A percentile compares a stretch with the other conserved stretches of the same genome.
These are phyloP conservation scores for Nesogale talazaci DNA, from an alignment of 2,113 vertebrate species.

Conservation along the genomic window DNA sequence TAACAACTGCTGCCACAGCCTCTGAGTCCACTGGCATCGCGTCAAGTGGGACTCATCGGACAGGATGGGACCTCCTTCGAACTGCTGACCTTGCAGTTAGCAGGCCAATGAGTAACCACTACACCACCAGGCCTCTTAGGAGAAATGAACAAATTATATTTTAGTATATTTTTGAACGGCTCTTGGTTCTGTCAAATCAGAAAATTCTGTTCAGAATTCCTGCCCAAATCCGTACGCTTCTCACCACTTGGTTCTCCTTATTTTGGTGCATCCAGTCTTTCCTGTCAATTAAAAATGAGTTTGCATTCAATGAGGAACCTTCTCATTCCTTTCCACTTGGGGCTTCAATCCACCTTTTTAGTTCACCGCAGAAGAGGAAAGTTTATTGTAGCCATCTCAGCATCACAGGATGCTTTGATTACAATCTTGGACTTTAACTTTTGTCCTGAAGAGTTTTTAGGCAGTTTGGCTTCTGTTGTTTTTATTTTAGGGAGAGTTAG, in stretches of 20 bases:
- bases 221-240: neutral
- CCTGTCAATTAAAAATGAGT: neutral
- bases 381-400: neutral
- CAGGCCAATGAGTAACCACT: no score
- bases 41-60: no score
- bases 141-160: constrained; percentile 1
- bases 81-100: no score
- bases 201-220: constrained; percentile 24
- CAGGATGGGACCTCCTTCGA: no score
- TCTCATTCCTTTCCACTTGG: neutral
- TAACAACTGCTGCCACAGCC: neutral
- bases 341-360: constrained; percentile 18
- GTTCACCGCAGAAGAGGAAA: neutral
- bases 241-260: neutral
- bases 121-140: no score
- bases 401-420: constrained; percentile 48
- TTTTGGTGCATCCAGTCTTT: neutral
- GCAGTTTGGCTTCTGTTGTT: constrained; percentile 55
- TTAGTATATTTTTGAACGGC: neutral
- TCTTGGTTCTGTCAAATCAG: constrained; percentile 28
- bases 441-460: constrained; percentile 53
- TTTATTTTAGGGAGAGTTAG: constrained; percentile 25
- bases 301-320: neutral
- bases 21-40: no score
- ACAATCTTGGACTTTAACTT: constrained; percentile 41